phyloP scores from a whole-genome alignment of 2,797 vertebrate genomes.

The Lophotriccus pileatus region DNA sequence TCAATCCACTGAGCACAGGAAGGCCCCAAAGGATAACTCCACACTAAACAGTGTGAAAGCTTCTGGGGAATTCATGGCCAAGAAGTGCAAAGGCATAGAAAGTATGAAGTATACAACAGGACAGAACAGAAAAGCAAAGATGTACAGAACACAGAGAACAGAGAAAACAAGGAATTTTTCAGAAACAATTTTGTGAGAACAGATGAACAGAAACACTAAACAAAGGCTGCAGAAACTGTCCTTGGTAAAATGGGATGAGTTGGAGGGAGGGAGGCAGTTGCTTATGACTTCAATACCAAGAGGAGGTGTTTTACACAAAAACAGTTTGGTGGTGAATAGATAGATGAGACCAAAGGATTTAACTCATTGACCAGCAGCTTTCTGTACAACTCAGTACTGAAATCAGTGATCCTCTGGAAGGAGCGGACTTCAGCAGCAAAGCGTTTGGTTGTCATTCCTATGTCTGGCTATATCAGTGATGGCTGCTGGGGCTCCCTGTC shows the following conservation, averaged over 20 bases:
- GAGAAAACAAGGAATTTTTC: background rate
- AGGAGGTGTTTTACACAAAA: background rate
- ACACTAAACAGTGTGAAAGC: background rate
- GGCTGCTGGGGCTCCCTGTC: background rate
- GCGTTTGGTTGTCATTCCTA: background rate
- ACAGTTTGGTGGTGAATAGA: background rate
- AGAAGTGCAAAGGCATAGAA: background rate
- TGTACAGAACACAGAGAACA: background rate
- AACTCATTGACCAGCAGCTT: background rate
- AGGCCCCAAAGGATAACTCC: background rate
- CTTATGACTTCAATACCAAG: background rate
- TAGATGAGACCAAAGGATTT: background rate
- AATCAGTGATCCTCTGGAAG: background rate
- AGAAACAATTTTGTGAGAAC: background rate
- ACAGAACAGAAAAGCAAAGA: background rate
- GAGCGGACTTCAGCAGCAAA: background rate
- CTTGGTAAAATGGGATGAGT: background rate
- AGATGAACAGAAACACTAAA: background rate
- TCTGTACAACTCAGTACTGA: background rate
- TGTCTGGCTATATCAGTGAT: background rate
- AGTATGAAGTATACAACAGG: background rate
- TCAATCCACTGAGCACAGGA: background rate
- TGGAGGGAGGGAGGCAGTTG: background rate
- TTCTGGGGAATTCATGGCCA: background rate
- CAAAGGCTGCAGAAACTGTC: background rate